Base-by-base conservation (phyloP, 2,113 vertebrate genomes). In the Synchiropus splendidus region DNA sequence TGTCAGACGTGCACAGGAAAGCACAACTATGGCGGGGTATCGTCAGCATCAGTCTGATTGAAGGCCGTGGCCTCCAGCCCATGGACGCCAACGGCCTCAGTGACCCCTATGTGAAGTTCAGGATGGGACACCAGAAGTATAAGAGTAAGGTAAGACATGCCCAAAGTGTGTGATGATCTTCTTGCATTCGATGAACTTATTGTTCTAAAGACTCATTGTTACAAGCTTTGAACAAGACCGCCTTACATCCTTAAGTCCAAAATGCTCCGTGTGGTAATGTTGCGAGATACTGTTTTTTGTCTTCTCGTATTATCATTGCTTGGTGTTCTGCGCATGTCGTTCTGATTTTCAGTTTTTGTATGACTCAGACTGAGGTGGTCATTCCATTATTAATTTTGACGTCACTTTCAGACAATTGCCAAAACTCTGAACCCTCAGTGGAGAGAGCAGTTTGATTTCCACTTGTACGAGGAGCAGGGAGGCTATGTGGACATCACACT, bases 391-490 rank as follows among this genome's bases (percentile, higher is more conserved):
- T 41, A 45, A 3, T 1, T 18, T 61, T 64, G 5, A 36, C 12
- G 1, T 42, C 12, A 36, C 21, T 10, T 61, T 39, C 69, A 99
- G 95, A 91, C 89, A 35, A 87, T 93, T 75, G 81, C 89, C 39
- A 99, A 98, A 89, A 91, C 90, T 1, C 74, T 98, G 72, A 95
- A 92, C 86, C 93, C 95, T 45, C 91, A 92, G 67, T 99, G 95
- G 95, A 89, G 92, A 36, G 93, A 98, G 64, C 94, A 99, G 78
- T 97, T 99, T 87, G 93, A 98, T 77, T 97, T 99, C 74, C 92
- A 98, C 82, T 77, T 97, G 51, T 94, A 92, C 66, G 92, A 99
- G 10, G 92, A 99, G 69, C 85, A 83, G 61, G 92, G 91, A n/a
- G 93, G 90, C 54, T 82, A 85, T 48, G 85, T 99, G 47, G 92